A percentile compares a stretch with the other conserved stretches of the same genome.
phyloP scores from a whole-genome alignment of 2,113 vertebrate species.

The Tachycineta bicolor region DNA sequence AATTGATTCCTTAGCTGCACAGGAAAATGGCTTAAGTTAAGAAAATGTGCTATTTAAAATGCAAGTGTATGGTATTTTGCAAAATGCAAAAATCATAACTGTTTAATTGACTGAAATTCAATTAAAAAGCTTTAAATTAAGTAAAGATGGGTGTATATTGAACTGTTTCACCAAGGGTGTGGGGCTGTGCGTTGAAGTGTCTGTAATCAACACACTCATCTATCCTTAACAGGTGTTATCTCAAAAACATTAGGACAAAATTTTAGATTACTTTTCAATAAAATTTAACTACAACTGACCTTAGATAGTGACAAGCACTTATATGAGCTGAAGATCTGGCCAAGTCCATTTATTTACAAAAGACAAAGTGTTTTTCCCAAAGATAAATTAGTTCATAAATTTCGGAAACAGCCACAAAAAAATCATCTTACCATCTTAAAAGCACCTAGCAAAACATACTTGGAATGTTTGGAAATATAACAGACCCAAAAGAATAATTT shows the following conservation, averaged over 20 bases:
- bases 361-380: background rate
- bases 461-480: background rate
- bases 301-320: background rate
- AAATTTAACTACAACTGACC: background rate
- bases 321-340: background rate
- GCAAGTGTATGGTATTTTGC: background rate
- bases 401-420: background rate
- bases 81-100: slow-evolving; percentile 31
- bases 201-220: background rate
- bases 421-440: background rate
- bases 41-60: slow-evolving; percentile 38
- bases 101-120: slow-evolving; percentile 45
- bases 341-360: background rate
- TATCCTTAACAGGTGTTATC: background rate
- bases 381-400: background rate
- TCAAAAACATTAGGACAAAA: background rate
- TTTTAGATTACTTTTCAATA: background rate
- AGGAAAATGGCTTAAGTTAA: background rate
- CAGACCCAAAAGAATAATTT: background rate
- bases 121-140: slow-evolving; percentile 47
- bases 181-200: background rate
- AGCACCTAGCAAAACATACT: background rate
- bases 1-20: slow-evolving; percentile 4
- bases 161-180: background rate
- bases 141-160: slow-evolving; percentile 28